A percentile compares a stretch with the other conserved stretches of the same genome.
Conservation (phyloP, 92 coral and sea anemone species). For the Diadumene lineata region DNA sequence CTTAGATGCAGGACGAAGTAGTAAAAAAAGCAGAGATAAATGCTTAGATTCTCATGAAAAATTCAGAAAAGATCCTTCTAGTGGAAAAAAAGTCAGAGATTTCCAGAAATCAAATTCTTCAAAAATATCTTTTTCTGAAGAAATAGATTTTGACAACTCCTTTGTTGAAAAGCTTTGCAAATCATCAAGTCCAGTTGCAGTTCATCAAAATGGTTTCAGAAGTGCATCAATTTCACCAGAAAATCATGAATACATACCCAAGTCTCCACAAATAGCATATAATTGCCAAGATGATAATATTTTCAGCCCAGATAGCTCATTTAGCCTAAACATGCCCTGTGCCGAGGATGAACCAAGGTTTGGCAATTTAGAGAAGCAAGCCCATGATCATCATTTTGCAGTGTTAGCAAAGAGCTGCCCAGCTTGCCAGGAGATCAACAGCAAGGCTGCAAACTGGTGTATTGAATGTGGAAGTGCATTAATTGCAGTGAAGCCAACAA, state of each 20-base stretch:
- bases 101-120: no score
- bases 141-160: neutral
- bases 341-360: neutral
- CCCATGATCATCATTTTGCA: neutral
- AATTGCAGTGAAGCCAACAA: slow-evolving; percentile 47
- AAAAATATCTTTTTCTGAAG: neutral
- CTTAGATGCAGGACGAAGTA: slow-evolving; percentile 41
- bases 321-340: neutral
- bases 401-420: slow-evolving; percentile 63
- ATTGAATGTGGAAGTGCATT: slow-evolving; percentile 89
- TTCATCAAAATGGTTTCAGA: slow-evolving; percentile 3
- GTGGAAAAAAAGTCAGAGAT: no score
- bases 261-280: neutral
- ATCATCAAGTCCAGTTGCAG: slow-evolving; percentile 8
- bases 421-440: slow-evolving; percentile 67
- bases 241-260: neutral
- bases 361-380: neutral
- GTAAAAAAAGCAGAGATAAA: no score
- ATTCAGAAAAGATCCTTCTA: no score
- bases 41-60: no score
- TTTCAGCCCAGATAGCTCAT: neutral
- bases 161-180: neutral
- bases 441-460: slow-evolving; percentile 87
- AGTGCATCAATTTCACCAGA: neutral
- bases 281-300: neutral